These are phyloP conservation scores for Campoplex capitator DNA, from an alignment of 2,888 invertebrate species.

Conservation along the genomic window DNA sequence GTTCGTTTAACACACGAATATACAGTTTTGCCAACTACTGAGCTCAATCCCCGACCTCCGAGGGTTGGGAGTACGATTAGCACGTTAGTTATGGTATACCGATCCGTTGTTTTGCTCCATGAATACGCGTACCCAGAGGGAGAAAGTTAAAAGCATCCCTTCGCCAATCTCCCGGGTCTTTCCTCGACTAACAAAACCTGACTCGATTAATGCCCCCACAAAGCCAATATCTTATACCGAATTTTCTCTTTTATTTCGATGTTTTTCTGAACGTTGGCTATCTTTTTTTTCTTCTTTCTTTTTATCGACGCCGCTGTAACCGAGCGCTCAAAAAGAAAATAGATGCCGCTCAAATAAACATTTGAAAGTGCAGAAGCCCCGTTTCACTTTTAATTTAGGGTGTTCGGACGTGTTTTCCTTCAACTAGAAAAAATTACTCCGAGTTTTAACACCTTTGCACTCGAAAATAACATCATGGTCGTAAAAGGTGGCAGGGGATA, in stretches of 20 bases:
- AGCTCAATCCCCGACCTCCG: slow-evolving; percentile 5
- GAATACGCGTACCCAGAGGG: slow-evolving; percentile 7
- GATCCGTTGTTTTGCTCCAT: slow-evolving; percentile 68
- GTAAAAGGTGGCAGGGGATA: not conserved
- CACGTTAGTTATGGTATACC: slow-evolving; percentile 69
- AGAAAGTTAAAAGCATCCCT: slow-evolving; percentile 42
- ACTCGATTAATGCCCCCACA: slow-evolving; percentile 68
- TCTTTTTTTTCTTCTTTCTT: not conserved
- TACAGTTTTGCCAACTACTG: slow-evolving; percentile 57
- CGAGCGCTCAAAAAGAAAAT: not conserved
- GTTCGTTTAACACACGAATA: slow-evolving; percentile 9
- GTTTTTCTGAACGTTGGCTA: not conserved
- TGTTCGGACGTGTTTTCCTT: not conserved
- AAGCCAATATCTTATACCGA: slow-evolving; percentile 14
- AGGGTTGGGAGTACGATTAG: slow-evolving; percentile 45
- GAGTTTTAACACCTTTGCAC: slow-evolving; percentile 41
- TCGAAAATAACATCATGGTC: not conserved
- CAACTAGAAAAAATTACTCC: slow-evolving; percentile 18
- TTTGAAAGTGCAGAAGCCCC: not conserved
- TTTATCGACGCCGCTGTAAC: not conserved
- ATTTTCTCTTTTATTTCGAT: not conserved
- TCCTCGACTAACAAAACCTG: slow-evolving; percentile 62
- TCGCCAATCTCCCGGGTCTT: slow-evolving; percentile 34
- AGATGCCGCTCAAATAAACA: not conserved
- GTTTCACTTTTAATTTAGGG: slow-evolving; percentile 55